These are phyloP conservation scores for Lepus americanus DNA, from an alignment of 2,113 vertebrate genomes.

Conservation along the genomic window DNA sequence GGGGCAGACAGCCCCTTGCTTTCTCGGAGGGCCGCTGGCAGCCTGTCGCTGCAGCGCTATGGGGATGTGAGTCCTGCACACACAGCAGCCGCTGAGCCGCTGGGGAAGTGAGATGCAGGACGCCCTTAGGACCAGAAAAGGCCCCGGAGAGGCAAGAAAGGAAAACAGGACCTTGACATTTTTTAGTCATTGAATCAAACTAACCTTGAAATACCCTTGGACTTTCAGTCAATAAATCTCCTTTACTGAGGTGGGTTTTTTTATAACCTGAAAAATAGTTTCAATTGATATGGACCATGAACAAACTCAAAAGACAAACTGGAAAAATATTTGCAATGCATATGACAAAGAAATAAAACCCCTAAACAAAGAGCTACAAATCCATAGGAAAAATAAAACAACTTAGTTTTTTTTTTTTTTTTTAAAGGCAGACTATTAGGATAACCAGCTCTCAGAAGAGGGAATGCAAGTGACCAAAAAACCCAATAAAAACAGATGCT, in stretches of 20 bases:
- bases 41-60: neutral
- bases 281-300: neutral
- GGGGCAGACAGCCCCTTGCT: neutral
- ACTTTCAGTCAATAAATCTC: neutral
- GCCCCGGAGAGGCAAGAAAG: neutral
- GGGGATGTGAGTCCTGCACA: neutral
- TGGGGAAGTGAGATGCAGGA: neutral
- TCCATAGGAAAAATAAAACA: neutral
- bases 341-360: neutral
- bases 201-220: neutral
- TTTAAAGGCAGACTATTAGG: neutral
- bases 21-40: neutral
- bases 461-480: neutral
- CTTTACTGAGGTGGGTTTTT: constrained; percentile 9
- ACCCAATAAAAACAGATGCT: neutral
- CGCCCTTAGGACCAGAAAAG: neutral
- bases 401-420: neutral
- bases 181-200: neutral
- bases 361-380: neutral
- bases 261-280: constrained; percentile 24
- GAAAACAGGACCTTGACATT: neutral
- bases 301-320: constrained; percentile 30
- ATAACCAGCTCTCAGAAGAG: neutral
- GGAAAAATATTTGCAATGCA: neutral
- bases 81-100: neutral